phyloP scores from a whole-genome alignment of 2,888 invertebrate genomes.

The Glyphotaelius pellucidus region DNA sequence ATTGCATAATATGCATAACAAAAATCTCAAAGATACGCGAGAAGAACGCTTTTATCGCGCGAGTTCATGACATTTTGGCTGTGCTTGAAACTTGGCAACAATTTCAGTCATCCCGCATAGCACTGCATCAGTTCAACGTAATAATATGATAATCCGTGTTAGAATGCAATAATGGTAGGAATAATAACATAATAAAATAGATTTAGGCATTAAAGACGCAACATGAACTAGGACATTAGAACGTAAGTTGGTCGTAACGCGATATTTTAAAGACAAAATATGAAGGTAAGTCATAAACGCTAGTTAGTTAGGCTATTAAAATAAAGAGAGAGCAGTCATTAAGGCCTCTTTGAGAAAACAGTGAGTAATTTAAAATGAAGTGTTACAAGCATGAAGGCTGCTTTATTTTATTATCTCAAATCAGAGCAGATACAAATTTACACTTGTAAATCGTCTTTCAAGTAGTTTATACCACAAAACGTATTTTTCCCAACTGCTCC shows the following conservation, averaged over 20 bases:
- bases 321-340: not conserved
- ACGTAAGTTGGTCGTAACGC: not conserved
- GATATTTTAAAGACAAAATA: not conserved
- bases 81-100: conserved; percentile 2
- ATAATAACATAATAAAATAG: not conserved
- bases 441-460: not conserved
- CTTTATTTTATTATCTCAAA: not conserved
- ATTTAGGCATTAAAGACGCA: not conserved
- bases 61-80: conserved; percentile 38
- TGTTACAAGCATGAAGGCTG: no score
- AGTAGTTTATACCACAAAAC: no score
- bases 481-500: no score
- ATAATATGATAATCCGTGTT: not conserved
- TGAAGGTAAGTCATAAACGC: not conserved
- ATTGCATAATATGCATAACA: not conserved
- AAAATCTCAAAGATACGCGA: not conserved
- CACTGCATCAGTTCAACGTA: not conserved
- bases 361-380: not conserved
- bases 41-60: conserved; percentile 31
- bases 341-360: not conserved
- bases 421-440: not conserved
- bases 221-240: not conserved
- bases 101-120: not conserved
- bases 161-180: not conserved
- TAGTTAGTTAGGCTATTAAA: not conserved